These are phyloP conservation scores for Upupa epops DNA, from an alignment of 2,113 vertebrate species.

Conservation along the genomic window DNA sequence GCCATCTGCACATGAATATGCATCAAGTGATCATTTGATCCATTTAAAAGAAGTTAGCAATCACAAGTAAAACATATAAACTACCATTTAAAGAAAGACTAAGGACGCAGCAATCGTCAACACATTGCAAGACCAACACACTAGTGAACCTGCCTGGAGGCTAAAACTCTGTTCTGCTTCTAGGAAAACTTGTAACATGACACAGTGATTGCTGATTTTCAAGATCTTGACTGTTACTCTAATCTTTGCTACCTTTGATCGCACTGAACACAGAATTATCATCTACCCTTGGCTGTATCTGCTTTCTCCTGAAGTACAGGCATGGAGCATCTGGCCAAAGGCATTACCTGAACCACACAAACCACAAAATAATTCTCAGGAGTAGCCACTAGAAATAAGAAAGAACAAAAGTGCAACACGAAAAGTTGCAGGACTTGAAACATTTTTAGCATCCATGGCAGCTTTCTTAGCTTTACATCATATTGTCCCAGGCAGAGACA, in stretches of 20 bases:
- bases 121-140: neutral
- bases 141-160: neutral
- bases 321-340: neutral
- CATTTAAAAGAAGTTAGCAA: neutral
- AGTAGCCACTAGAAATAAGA: neutral
- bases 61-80: neutral
- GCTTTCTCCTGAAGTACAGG: neutral
- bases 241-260: neutral
- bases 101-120: neutral
- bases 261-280: rapidly evolving
- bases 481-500: neutral
- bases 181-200: neutral
- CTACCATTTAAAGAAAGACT: neutral
- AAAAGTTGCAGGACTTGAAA: neutral
- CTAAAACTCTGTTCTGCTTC: neutral
- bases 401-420: neutral
- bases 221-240: neutral
- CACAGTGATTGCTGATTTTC: neutral
- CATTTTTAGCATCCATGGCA: neutral
- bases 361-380: too few species aligned
- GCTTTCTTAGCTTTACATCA: neutral
- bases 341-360: neutral
- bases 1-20: constrained; percentile 23
- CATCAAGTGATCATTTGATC: neutral
- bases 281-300: neutral